These are phyloP conservation scores for Ashinkailepas kermadecensis DNA, from an alignment of 2,888 invertebrate genomes.

Conservation along the genomic window DNA sequence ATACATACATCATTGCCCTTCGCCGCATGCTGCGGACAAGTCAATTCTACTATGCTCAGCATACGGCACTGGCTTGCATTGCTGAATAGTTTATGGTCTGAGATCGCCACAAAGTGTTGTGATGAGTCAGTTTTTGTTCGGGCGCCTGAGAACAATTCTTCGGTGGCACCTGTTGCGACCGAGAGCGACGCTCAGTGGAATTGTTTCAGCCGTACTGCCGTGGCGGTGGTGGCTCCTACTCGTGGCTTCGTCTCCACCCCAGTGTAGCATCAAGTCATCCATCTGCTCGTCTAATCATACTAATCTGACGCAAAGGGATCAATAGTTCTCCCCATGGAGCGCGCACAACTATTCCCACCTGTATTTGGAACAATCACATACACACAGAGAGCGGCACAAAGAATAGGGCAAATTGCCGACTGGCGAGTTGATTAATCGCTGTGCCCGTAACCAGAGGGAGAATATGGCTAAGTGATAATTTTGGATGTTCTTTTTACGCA, in stretches of 20 bases:
- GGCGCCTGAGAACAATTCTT: neutral
- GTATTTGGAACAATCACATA: neutral
- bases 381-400: neutral
- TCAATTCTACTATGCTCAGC: no score
- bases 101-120: no score
- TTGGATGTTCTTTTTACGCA: neutral
- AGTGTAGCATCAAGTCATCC: neutral
- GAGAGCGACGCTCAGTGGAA: no score
- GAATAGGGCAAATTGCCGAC: neutral
- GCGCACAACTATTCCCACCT: neutral
- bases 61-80: no score
- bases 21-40: no score
- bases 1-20: no score
- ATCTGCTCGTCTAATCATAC: neutral
- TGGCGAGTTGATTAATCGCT: neutral
- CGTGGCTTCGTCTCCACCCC: neutral
- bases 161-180: neutral
- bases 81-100: no score
- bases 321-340: neutral
- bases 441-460: neutral
- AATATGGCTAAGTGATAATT: constrained; percentile 12
- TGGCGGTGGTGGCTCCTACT: neutral
- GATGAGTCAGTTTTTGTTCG: no score
- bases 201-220: neutral
- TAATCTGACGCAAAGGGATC: constrained; percentile 2